Conservation (phyloP, 1,140 invertebrate genomes). For the Charaxes varanes region DNA sequence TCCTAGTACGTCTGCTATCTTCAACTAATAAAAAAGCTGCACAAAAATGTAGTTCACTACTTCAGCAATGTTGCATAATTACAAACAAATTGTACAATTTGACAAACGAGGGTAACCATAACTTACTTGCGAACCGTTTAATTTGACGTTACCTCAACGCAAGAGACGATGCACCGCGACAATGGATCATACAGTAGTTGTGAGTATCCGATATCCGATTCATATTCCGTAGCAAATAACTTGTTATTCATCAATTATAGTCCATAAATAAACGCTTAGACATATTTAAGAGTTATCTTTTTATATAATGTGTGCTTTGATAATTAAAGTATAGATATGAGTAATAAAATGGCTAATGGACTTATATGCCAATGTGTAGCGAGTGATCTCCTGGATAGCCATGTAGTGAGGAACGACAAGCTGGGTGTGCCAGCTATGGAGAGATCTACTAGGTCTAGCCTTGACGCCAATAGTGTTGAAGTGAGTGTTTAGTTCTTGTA, state of each 20-base stretch:
- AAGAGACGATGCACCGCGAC: conserved; percentile 49
- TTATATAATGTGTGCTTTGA: conserved; percentile 41
- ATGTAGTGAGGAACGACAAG: conserved; percentile 61
- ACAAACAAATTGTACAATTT: background rate
- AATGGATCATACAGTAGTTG: conserved; percentile 58
- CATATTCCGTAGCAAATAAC: conserved; percentile 4
- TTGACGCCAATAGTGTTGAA: conserved; percentile 66
- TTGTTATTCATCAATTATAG: conserved; percentile 25
- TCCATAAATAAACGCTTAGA: conserved; percentile 31
- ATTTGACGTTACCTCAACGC: too few relatives aligned
- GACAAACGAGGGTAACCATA: background rate
- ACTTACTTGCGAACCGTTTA: too few relatives aligned
- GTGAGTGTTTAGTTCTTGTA: conserved; percentile 50
- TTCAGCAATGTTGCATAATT: conserved; percentile 8
- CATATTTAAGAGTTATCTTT: conserved; percentile 46
- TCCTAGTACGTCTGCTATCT: conserved; percentile 21
- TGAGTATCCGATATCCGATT: conserved; percentile 32
- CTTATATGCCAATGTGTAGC: conserved; percentile 57
- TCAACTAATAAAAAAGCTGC: conserved; percentile 23
- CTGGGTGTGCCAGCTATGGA: conserved; percentile 47
- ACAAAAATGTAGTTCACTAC: conserved; percentile 30
- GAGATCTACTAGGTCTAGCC: conserved; percentile 55
- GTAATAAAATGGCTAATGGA: conserved; percentile 59
- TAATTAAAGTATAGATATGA: conserved; percentile 60
- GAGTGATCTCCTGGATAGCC: conserved; percentile 66